Percentiles rank a stretch among this genome's conserved stretches.
These are phyloP conservation scores for Cheilosia impressa DNA, from an alignment of 2,888 invertebrate genomes.

Conservation along the genomic window DNA sequence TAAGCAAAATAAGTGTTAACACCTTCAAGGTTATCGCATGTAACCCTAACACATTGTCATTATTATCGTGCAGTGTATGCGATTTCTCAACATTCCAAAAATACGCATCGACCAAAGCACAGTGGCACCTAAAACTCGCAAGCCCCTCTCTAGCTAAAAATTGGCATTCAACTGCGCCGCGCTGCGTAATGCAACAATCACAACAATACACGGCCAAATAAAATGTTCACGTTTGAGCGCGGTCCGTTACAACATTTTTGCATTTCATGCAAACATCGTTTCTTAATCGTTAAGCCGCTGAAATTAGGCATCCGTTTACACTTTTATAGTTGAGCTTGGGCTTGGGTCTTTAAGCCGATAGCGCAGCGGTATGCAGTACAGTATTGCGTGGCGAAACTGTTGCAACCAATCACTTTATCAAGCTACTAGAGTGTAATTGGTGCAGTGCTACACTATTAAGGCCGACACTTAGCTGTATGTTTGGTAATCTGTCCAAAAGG, in stretches of 20 bases:
- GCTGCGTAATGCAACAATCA: constrained; percentile 48
- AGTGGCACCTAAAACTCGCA: neutral
- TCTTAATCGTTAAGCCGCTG: constrained; percentile 43
- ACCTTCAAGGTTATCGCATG: constrained; percentile 59
- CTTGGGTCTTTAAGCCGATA: constrained; percentile 26
- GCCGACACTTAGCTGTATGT: constrained; percentile 3
- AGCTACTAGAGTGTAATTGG: constrained; percentile 21
- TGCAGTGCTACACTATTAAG: constrained; percentile 32
- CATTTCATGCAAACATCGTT: constrained; percentile 57
- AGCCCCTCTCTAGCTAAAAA: constrained; percentile 10
- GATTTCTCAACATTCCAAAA: constrained; percentile 51
- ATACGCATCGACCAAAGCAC: constrained; percentile 33
- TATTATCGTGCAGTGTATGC: constrained; percentile 11
- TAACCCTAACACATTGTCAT: constrained; percentile 26
- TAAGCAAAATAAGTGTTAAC: constrained; percentile 45
- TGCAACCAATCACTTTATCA: constrained; percentile 31
- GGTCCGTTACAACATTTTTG: constrained; percentile 59
- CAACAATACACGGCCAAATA: constrained; percentile 37
- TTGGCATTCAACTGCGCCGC: constrained; percentile 56
- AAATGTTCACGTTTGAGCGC: constrained; percentile 32
- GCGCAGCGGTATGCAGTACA: constrained; percentile 17
- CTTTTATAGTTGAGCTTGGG: constrained; percentile 24
- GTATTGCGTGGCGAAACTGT: constrained; percentile 53
- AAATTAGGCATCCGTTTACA: constrained; percentile 45
- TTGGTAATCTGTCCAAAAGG: constrained; percentile 31